Evolutionary conservation across 2,797 vertebrate genomes (phyloP), one percentile per base, ranked within the genome.

Genomic region (Enteromius paludinosus): DNA sequence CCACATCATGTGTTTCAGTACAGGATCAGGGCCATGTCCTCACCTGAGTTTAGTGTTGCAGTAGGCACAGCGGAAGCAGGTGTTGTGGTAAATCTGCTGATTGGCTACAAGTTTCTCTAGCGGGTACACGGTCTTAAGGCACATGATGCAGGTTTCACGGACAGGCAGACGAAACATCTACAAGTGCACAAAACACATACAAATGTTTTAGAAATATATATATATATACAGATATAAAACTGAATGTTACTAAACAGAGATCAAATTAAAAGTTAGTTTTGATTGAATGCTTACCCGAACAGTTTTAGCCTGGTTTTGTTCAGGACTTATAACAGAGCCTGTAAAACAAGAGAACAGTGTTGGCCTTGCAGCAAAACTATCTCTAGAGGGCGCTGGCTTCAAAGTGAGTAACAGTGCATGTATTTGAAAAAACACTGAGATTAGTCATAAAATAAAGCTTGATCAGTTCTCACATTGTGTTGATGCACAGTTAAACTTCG

Each of bases 21-120:
- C 15, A 30, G 3, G 49, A 35, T n/a, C 30, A 23, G 30, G 52
- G 49, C 49, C 33, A 15, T 23, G 11, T 25, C 4, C 89, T 92
- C 90, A 99, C 98, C 96, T 99, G 87, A 99, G 97, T 78, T 97
- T 98, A 84, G 94, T 98, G 93, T 96, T 97, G 92, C 97, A 99
- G 84, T 99, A 95, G 18, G 93, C 94, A 59, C 98, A 99, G 91
- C 98, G 96, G 94, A 99, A 99, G 78, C 98, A 99, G 90, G 95
- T 93, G 91, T 93, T 94, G 91, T 99, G 98, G 85, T 96, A 99
- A 78, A 98, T 92, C 83, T 97, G 95, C 92, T 97, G 95, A 85
- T 99, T 99, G 90, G 98, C 97, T 90, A 98, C 93, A 82, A 99
- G 95, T 73, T 96, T 95, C 84, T 99, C 98, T 95, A 99, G 96